Evolutionary conservation across 1,140 invertebrate species (phyloP).

Genomic region (Tenebrio molitor): DNA sequence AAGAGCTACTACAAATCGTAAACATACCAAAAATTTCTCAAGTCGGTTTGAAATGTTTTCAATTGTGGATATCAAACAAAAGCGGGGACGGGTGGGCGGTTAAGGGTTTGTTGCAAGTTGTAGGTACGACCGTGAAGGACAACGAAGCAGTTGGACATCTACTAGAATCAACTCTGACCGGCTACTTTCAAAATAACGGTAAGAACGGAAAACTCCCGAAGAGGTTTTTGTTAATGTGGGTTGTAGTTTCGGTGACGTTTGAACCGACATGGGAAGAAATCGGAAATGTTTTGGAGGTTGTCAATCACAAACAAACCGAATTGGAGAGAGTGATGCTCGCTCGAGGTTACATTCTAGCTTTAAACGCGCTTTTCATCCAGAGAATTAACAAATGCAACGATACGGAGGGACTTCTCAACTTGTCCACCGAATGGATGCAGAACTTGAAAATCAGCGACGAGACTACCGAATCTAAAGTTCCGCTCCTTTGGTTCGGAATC

Average conservation of each 20-base stretch:
- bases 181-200: constrained; percentile 63
- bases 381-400: constrained; percentile 56
- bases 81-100: constrained; percentile 56
- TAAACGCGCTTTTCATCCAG: constrained; percentile 63
- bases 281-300: constrained; percentile 51
- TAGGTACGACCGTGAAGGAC: constrained; percentile 57
- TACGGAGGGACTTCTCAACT: constrained; percentile 56
- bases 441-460: constrained; percentile 62
- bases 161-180: constrained; percentile 58
- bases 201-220: too few relatives aligned
- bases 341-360: constrained; percentile 60
- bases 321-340: constrained; percentile 58
- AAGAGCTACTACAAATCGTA: constrained; percentile 57
- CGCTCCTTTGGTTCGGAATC: constrained; percentile 61
- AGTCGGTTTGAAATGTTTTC: constrained; percentile 55
- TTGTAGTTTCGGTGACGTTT: constrained; percentile 53
- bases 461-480: constrained; percentile 60
- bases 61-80: constrained; percentile 61
- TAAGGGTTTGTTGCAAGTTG: constrained; percentile 55
- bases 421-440: constrained; percentile 60
- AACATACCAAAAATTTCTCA: constrained; percentile 58
- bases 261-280: constrained; percentile 60
- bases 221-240: too few relatives aligned
- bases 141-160: constrained; percentile 55
- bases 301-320: constrained; percentile 55